Conservation (phyloP, 2,113 vertebrate genomes). For the Nibea coibor region DNA sequence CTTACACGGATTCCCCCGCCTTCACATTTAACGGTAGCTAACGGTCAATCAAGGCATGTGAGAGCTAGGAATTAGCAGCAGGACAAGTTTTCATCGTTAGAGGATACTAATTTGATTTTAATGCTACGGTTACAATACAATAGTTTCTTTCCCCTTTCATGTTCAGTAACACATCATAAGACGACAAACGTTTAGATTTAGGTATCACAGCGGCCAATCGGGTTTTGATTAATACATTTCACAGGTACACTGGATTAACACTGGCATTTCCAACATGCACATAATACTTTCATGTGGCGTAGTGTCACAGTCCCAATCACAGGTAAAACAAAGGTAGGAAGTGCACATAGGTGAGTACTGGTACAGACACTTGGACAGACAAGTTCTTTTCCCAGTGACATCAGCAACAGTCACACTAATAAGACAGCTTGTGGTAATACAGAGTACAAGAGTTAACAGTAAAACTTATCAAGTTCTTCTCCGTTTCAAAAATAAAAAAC, state of each 20-base stretch:
- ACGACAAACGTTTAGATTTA: constrained; percentile 70
- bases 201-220: constrained; percentile 71
- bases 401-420: constrained; percentile 71
- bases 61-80: constrained; percentile 78
- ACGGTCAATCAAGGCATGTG: constrained; percentile 44
- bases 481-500: constrained; percentile 67
- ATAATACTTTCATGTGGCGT: constrained; percentile 80
- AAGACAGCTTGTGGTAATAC: constrained; percentile 75
- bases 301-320: constrained; percentile 72
- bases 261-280: constrained; percentile 82
- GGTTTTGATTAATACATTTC: constrained; percentile 80
- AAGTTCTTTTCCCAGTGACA: constrained; percentile 48
- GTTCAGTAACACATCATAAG: constrained; percentile 71
- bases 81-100: constrained; percentile 78
- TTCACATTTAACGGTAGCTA: constrained; percentile 42
- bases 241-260: constrained; percentile 79
- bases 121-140: constrained; percentile 83
- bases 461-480: constrained; percentile 50
- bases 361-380: constrained; percentile 75
- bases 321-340: constrained; percentile 67
- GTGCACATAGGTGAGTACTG: constrained; percentile 73
- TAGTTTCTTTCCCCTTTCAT: constrained; percentile 51
- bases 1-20: constrained; percentile 7
- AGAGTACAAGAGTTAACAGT: constrained; percentile 74
- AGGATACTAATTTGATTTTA: constrained; percentile 80